phyloP scores from a whole-genome alignment of 53 echinoderm and acorn worm species.

The Holothuria leucospilota region DNA sequence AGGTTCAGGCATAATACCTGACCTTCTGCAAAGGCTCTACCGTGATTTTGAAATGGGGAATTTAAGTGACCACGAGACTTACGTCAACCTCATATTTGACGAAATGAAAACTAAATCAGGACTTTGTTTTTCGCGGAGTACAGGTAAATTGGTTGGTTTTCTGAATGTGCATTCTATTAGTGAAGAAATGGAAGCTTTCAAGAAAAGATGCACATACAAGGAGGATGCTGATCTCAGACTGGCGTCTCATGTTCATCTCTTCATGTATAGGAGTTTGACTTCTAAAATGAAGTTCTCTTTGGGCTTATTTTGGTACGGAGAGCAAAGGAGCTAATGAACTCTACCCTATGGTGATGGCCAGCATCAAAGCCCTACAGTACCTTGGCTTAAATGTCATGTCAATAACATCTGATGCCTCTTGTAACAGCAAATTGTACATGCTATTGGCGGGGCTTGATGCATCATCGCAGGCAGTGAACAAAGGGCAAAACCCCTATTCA shows the following conservation, averaged over 20 bases:
- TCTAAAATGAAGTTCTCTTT: background rate
- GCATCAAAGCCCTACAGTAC: background rate
- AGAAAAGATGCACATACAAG: background rate
- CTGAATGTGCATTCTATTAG: background rate
- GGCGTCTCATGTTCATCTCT: background rate
- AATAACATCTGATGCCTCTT: background rate
- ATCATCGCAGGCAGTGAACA: background rate
- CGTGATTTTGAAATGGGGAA: background rate
- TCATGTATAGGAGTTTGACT: background rate
- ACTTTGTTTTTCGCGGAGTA: background rate
- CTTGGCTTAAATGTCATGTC: background rate
- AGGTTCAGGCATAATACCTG: background rate
- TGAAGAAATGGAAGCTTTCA: background rate
- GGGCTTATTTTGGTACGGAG: conserved; percentile 10
- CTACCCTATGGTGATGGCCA: background rate
- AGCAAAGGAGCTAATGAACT: background rate
- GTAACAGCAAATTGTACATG: background rate
- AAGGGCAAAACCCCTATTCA: background rate
- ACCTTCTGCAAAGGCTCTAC: background rate
- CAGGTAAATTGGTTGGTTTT: background rate
- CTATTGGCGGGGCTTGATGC: background rate
- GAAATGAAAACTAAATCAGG: conserved; percentile 44
- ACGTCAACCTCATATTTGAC: conserved; percentile 2
- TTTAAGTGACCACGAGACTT: background rate
- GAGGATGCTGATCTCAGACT: background rate